Evolutionary conservation across 2,888 invertebrate species (phyloP), one percentile per base, ranked within the genome.

Genomic region (Pasiphila rectangulata): DNA sequence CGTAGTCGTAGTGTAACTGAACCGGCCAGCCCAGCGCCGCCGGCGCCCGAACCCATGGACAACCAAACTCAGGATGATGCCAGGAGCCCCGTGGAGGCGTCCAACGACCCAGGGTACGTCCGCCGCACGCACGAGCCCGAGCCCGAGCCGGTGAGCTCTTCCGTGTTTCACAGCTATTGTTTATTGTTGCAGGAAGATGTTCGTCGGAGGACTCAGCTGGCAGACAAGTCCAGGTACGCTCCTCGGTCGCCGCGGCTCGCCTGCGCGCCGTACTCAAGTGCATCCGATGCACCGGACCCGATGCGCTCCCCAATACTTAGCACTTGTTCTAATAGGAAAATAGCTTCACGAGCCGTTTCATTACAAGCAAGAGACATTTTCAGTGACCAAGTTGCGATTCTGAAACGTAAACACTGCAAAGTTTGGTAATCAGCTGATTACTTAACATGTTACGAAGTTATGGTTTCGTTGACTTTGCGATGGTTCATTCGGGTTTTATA

Each of bases 131-230:
- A 52, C 54, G 49, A 61, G 51, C 61, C 56, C 54, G n/a, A n/a
- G 45, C 47, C 45, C 58, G 57, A 57, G 56, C 55, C 55, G 59
- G n/a, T n/a, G n/a, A 54, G 57, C 59, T 63, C 60, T 64, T 59
- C 72, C 63, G 64, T 67, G 59, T 72, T 79, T 83, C 75, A 84
- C 73, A 72, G 69, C 68, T 75, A 81, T 37, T 88, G 90, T 91
- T 91, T 92, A 90, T 86, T 43, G 72, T 96, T 96, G 74, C 94
- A 98, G 98, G 92, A 99, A 99, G 95, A 99, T 99, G 98, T 99
- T 99, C 94, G 97, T 99, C 91, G 99, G 99, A 82, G 99, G 99
- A 81, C 94, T 99, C 85, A 98, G 98, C 92, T 99, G 98, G 98
- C 98, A 98, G 92, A 99, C 98, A 83, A 98, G 98, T 92, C 98